These are phyloP conservation scores for Campylomormyrus numenius DNA, from an alignment of 2,113 vertebrate species.

Conservation along the genomic window DNA sequence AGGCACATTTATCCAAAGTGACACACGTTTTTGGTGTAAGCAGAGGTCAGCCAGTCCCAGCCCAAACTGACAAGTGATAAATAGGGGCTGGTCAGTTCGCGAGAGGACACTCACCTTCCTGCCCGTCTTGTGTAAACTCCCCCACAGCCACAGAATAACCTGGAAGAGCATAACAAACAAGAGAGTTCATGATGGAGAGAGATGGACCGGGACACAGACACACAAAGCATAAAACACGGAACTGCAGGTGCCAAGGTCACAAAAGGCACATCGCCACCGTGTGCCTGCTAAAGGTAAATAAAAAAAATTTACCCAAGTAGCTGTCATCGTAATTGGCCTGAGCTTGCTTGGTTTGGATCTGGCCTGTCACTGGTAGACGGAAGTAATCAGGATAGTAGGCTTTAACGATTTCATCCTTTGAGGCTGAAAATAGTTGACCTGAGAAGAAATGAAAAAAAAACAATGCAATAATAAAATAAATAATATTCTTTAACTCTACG, in stretches of 20 bases:
- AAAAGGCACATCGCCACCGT: neutral
- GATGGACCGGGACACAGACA: neutral
- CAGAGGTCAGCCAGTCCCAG: neutral
- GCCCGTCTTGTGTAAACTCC: conserved; percentile 76
- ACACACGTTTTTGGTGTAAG: neutral
- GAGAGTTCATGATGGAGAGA: neutral
- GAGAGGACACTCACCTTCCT: conserved; percentile 69
- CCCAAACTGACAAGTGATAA: neutral
- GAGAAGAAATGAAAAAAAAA: neutral
- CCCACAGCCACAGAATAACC: conserved; percentile 83
- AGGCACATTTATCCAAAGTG: neutral
- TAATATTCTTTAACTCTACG: neutral
- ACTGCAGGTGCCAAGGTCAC: neutral
- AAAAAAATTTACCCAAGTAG: conserved; percentile 68
- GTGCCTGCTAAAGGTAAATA: neutral
- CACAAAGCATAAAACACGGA: neutral
- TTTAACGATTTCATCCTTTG: conserved; percentile 69
- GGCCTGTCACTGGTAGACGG: conserved; percentile 65
- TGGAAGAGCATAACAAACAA: conserved; percentile 35
- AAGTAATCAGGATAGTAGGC: conserved; percentile 72
- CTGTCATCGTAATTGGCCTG: conserved; percentile 67
- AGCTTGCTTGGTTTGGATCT: conserved; percentile 71
- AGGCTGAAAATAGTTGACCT: conserved; percentile 81
- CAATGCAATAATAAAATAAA: neutral
- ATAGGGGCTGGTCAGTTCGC: too few species aligned